These are phyloP conservation scores for Oophaga pumilio DNA, from an alignment of 2,113 vertebrate genomes.

Conservation along the genomic window DNA sequence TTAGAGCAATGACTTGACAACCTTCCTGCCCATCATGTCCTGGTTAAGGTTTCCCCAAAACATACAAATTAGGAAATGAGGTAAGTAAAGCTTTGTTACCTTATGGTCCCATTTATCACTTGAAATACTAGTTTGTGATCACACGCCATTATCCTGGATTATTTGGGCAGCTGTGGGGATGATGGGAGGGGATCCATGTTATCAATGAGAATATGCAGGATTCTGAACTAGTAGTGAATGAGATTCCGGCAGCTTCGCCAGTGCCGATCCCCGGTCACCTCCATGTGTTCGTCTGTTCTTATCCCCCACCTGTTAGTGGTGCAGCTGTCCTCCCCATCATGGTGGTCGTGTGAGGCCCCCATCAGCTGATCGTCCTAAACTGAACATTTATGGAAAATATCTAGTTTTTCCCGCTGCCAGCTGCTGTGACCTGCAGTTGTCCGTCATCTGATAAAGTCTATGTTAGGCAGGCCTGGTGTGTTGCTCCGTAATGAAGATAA, in stretches of 20 bases:
- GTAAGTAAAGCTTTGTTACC: no score
- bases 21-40: no score
- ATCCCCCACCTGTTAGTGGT: not conserved
- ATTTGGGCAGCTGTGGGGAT: not conserved
- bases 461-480: not conserved
- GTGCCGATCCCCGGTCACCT: not conserved
- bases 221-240: no score
- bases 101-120: no score
- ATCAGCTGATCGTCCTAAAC: not conserved
- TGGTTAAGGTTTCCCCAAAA: no score
- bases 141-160: no score
- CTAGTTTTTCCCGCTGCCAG: not conserved
- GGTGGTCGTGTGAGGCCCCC: not conserved
- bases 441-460: not conserved
- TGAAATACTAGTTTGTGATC: no score
- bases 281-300: not conserved
- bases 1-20: no score
- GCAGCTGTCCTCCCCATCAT: constrained; percentile 1
- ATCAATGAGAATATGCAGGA: not conserved
- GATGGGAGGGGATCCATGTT: not conserved
- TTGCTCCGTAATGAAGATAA: not conserved
- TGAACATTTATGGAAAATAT: not conserved
- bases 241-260: not conserved
- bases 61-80: no score
- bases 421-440: constrained; percentile 32